These are phyloP conservation scores for Tolypeutes matacus DNA, from an alignment of 2,797 vertebrate species.

Conservation along the genomic window DNA sequence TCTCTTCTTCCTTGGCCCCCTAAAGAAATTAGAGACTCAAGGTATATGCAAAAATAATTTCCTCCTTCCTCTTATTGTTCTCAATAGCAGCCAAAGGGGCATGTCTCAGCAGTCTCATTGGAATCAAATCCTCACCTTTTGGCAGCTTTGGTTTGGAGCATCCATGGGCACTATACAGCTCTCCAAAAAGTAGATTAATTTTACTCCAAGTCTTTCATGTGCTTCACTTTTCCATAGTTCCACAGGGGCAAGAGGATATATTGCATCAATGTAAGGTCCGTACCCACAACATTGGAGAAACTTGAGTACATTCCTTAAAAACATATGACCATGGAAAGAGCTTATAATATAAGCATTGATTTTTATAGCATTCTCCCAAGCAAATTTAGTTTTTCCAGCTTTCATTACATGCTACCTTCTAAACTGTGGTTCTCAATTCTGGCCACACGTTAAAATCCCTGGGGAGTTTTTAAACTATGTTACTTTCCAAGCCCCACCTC, in stretches of 20 bases:
- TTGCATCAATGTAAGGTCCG: neutral
- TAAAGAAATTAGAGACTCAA: conserved; percentile 42
- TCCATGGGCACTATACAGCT: neutral
- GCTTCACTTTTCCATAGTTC: neutral
- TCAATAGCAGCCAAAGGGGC: neutral
- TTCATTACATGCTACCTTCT: neutral
- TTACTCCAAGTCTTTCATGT: neutral
- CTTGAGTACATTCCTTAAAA: neutral
- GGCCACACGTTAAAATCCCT: neutral
- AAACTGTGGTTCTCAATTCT: neutral
- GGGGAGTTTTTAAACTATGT: neutral
- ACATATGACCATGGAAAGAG: neutral
- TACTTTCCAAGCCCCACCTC: neutral
- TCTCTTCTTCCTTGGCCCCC: neutral
- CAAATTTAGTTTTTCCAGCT: conserved; percentile 13
- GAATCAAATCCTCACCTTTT: neutral
- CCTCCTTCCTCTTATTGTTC: neutral
- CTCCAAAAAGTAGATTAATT: neutral
- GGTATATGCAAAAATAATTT: conserved; percentile 13
- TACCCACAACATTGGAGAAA: neutral
- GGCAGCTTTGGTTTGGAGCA: neutral
- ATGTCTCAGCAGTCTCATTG: neutral
- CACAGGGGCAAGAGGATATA: neutral
- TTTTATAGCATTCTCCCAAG: neutral
- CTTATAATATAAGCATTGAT: conserved; percentile 5